These are phyloP conservation scores for Buphagus erythrorhynchus DNA, from an alignment of 2,797 vertebrate species.

Conservation along the genomic window DNA sequence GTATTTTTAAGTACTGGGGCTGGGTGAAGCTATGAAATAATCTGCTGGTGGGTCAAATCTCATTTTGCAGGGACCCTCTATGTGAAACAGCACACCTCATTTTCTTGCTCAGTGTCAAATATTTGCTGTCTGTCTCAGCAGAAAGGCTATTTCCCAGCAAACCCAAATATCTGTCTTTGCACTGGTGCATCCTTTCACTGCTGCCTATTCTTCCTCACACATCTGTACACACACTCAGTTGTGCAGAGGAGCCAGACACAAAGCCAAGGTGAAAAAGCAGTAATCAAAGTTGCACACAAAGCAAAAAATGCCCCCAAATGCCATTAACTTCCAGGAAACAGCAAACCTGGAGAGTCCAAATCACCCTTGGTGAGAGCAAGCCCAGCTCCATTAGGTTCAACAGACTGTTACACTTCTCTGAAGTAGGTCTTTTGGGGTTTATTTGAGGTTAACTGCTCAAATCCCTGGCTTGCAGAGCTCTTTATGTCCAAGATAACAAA, in stretches of 20 bases:
- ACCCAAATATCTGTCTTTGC: neutral
- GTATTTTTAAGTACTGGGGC: neutral
- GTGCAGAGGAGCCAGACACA: neutral
- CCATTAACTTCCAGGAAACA: conserved; percentile 12
- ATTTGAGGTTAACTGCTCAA: conserved; percentile 63
- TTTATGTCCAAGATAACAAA: conserved; percentile 49
- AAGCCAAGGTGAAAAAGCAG: neutral
- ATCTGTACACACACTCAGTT: accelerated
- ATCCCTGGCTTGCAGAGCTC: conserved; percentile 36
- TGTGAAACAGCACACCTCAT: conserved; percentile 47
- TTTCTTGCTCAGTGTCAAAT: conserved; percentile 59
- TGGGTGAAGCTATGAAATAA: neutral
- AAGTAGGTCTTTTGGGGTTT: conserved; percentile 22
- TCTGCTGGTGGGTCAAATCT: neutral
- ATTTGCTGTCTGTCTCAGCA: conserved; percentile 78
- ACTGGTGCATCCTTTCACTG: neutral
- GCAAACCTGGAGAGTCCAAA: neutral
- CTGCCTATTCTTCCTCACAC: neutral
- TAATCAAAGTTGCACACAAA: neutral
- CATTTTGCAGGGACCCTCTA: neutral
- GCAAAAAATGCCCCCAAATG: neutral
- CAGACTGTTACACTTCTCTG: neutral
- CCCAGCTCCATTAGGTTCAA: conserved; percentile 9
- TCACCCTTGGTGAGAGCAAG: neutral
- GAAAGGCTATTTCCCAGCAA: conserved; percentile 27